These are phyloP conservation scores for Brachionus sp. DNA, from an alignment of 1,140 invertebrate species.

Conservation along the genomic window DNA sequence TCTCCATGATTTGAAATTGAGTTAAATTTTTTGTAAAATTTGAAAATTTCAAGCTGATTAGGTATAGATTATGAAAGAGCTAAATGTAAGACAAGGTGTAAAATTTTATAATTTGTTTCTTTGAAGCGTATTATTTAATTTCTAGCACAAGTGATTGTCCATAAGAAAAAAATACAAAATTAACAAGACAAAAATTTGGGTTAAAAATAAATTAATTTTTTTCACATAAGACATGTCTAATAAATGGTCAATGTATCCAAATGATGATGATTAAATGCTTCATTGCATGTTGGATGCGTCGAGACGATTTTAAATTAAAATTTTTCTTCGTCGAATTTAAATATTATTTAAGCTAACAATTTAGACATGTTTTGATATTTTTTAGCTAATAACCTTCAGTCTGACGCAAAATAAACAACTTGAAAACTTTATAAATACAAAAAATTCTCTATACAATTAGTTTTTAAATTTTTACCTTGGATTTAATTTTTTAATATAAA, in stretches of 20 bases:
- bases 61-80: conserved; percentile 2
- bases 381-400: not conserved
- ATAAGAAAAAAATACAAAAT: not conserved
- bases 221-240: conserved; percentile 10
- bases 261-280: conserved; percentile 39
- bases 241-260: conserved; percentile 5
- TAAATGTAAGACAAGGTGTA: not conserved
- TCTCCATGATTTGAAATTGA: not conserved
- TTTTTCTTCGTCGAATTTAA: conserved; percentile 8
- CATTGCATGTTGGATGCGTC: conserved; percentile 33
- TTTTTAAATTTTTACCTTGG: too few species aligned
- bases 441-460: not conserved
- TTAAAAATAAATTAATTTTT: not conserved
- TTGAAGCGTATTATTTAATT: conserved; percentile 10
- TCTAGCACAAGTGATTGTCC: not conserved
- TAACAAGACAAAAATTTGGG: not conserved
- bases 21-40: conserved; percentile 15
- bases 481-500: not conserved
- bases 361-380: not conserved
- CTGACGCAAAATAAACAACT: not conserved
- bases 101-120: not conserved
- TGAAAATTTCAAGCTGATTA: not conserved
- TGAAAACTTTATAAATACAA: not conserved
- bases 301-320: conserved; percentile 38
- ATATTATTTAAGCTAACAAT: conserved; percentile 40